phyloP scores from a whole-genome alignment of 1,140 invertebrate species.

The Dolichoris vasculosae region DNA sequence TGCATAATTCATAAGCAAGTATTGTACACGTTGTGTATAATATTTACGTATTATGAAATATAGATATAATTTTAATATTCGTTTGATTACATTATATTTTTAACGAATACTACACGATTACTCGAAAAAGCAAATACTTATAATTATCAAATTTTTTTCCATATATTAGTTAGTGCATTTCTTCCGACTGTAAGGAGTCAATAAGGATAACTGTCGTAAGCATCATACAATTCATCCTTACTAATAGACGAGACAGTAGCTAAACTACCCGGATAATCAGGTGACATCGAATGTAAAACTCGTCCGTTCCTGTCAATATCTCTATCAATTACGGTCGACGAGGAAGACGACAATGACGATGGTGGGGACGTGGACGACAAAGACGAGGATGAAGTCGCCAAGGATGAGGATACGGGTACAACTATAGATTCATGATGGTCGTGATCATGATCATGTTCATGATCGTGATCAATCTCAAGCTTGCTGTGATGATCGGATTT shows the following conservation, averaged over 20 bases:
- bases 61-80: neutral
- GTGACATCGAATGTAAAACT: neutral
- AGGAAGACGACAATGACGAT: too few species aligned
- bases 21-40: neutral
- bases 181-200: neutral
- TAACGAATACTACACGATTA: neutral
- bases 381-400: too few species aligned
- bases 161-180: neutral
- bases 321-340: neutral
- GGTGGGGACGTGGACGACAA: too few species aligned
- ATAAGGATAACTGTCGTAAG: conserved; percentile 46
- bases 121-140: neutral
- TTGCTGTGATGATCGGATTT: neutral
- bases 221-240: conserved; percentile 36
- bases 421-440: conserved; percentile 12
- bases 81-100: neutral
- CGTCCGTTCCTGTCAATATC: neutral
- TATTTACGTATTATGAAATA: neutral
- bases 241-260: neutral
- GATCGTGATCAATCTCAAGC: neutral
- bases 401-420: neutral
- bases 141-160: neutral
- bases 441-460: conserved; percentile 14
- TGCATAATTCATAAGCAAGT: neutral
- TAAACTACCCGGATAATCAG: neutral